These are phyloP conservation scores for Pemphredon lugubris DNA, from an alignment of 2,888 invertebrate species.

Conservation along the genomic window DNA sequence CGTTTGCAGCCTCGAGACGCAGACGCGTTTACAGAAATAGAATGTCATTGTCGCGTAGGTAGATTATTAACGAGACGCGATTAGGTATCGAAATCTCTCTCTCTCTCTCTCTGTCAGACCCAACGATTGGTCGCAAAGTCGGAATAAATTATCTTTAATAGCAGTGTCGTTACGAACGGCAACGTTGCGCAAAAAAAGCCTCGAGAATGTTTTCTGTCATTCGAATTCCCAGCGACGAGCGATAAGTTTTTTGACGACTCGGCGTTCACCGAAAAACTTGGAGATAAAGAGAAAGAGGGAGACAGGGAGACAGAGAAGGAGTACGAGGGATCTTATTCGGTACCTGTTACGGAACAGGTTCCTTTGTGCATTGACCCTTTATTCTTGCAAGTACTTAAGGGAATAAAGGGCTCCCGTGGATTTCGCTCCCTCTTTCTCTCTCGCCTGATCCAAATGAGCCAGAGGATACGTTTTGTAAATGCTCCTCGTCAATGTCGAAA, in stretches of 20 bases:
- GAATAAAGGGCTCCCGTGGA: constrained; percentile 25
- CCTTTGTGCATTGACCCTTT: constrained; percentile 35
- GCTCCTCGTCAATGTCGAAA: constrained; percentile 34
- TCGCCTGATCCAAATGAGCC: constrained; percentile 20
- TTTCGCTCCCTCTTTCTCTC: too few relatives aligned
- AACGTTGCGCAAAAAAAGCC: too few relatives aligned
- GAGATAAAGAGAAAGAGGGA: too few relatives aligned
- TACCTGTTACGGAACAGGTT: constrained; percentile 56
- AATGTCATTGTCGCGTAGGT: background rate
- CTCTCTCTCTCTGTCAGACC: too few relatives aligned
- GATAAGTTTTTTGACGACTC: too few relatives aligned
- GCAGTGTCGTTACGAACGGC: background rate
- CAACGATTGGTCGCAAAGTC: background rate
- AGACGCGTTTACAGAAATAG: background rate
- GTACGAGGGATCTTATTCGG: constrained; percentile 11
- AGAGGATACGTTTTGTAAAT: constrained; percentile 25
- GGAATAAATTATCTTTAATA: background rate
- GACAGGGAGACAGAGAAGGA: too few relatives aligned
- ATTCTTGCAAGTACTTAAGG: constrained; percentile 14
- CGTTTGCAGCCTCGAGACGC: background rate
- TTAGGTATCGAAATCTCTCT: background rate
- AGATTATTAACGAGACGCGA: background rate
- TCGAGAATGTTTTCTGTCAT: too few relatives aligned
- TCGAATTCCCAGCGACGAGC: too few relatives aligned
- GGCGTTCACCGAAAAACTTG: too few relatives aligned